These are phyloP conservation scores for Siniperca knerii DNA, from an alignment of 2,113 vertebrate species.

Conservation along the genomic window DNA sequence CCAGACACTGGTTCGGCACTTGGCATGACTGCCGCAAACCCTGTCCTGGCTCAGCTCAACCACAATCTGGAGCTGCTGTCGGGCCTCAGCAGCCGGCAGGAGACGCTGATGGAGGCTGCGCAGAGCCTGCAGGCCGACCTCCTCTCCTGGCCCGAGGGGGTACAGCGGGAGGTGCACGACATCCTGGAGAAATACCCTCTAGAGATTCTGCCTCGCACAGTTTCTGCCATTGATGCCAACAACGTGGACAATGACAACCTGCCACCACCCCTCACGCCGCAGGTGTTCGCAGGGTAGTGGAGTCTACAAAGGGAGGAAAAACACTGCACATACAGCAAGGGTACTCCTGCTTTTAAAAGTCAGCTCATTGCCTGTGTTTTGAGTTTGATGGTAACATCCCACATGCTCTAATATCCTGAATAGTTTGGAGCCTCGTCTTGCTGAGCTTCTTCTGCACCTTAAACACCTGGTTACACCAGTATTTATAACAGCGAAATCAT, in stretches of 20 bases:
- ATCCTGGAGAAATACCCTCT: constrained; percentile 92
- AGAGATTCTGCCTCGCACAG: constrained; percentile 86
- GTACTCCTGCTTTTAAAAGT: constrained; percentile 12
- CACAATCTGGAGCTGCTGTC: constrained; percentile 92
- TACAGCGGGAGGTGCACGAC: constrained; percentile 90
- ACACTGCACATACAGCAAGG: not conserved
- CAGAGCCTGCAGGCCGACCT: constrained; percentile 92
- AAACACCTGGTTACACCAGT: not conserved
- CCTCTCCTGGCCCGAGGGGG: constrained; percentile 89
- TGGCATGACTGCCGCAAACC: constrained; percentile 80
- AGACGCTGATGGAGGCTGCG: constrained; percentile 88
- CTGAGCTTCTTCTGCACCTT: constrained; percentile 19
- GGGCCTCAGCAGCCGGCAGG: constrained; percentile 89
- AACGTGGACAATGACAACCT: constrained; percentile 92
- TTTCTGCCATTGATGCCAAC: constrained; percentile 92
- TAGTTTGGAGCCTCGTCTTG: too few species aligned
- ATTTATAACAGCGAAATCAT: not conserved
- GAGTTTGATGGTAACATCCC: not conserved
- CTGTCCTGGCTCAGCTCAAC: constrained; percentile 89
- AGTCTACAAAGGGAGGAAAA: not conserved
- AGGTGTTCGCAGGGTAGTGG: constrained; percentile 90
- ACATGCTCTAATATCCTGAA: not conserved
- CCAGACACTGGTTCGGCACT: constrained; percentile 58
- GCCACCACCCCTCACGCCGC: constrained; percentile 91
- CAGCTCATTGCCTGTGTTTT: not conserved